A percentile compares a stretch with the other conserved stretches of the same genome.
phyloP scores from a whole-genome alignment of 2,113 vertebrate species.

The Rhinoderma darwinii region DNA sequence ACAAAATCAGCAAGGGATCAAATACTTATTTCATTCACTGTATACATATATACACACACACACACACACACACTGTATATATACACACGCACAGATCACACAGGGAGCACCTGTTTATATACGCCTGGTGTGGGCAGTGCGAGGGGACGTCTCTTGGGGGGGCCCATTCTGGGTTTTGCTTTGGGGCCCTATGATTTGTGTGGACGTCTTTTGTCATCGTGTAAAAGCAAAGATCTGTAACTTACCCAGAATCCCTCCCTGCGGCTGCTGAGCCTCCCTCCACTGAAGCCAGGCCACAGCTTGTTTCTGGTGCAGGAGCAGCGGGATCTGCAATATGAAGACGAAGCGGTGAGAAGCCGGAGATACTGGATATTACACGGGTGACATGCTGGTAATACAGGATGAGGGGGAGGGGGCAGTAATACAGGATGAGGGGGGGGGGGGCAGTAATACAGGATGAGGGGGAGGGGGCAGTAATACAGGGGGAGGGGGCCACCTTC shows the following conservation, averaged over 20 bases:
- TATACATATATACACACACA: too few relatives aligned
- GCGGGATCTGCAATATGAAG: slow-evolving; percentile 67
- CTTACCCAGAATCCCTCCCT: slow-evolving; percentile 93
- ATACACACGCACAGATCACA: too few relatives aligned
- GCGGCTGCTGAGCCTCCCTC: slow-evolving; percentile 90
- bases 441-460: background rate
- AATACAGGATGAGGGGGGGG: background rate
- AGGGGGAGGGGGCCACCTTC: slow-evolving; percentile 68
- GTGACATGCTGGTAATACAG: background rate
- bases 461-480: background rate
- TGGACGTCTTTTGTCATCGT: too few relatives aligned
- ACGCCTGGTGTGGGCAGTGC: too few relatives aligned
- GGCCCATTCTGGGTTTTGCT: too few relatives aligned
- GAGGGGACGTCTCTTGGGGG: too few relatives aligned
- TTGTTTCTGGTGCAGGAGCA: slow-evolving; percentile 89
- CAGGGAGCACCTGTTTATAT: too few relatives aligned
- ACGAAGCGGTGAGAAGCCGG: too few relatives aligned
- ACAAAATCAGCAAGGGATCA: too few relatives aligned
- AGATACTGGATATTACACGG: background rate
- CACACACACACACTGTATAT: too few relatives aligned
- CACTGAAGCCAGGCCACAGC: slow-evolving; percentile 91
- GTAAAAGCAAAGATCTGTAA: background rate
- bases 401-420: background rate
- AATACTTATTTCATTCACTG: too few relatives aligned
- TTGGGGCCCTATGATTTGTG: too few relatives aligned